Evolutionary conservation across 1,140 invertebrate genomes (phyloP), one percentile per base, ranked within the genome.

Genomic region (Drosophila setifemur): DNA sequence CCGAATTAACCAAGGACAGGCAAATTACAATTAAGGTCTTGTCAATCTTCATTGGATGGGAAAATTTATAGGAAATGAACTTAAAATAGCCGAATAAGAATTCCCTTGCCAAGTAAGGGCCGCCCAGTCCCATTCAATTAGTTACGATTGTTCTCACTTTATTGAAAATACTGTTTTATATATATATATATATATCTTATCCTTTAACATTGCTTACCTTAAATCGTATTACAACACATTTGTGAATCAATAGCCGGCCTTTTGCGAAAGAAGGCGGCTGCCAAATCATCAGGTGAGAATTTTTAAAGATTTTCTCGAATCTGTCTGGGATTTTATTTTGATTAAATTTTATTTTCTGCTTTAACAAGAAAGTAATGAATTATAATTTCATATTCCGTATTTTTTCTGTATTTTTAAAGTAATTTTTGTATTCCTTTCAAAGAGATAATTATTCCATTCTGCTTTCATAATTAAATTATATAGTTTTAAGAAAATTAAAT

Each of bases 251-350:
- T 29, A 33, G 29, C 69, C 90, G 89, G 86, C 69, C 83, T 90
- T 16, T 73, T 90, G 76, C 73, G 82, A 69, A 90, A 90, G 73
- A 85, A 74, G 60, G 60, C 75, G 4, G 82, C 79, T 25, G 79
- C 79, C 26, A 89, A 67, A 43, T 47, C 72, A 79, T 21, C 44
- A 47, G 67, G 67, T 45, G 42, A 72, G 69, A 47, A 16, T n/a
- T n/a, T n/a, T n/a, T n/a, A n/a, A n/a, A n/a, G n/a, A n/a, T n/a
- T n/a, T n/a, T n/a, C n/a, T n/a, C n/a, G n/a, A n/a, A 31, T 26
- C 14, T 25, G 8, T 21, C 5, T 7, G 1, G 14, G 23, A 7
- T 14, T 26, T 26, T n/a, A 11, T 18, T 42, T 8, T 23, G 37
- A 29, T 19, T n/a, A 8, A 29, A 52, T 42, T 18, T 23, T 31